phyloP scores from a whole-genome alignment of 2,113 vertebrate species.

The Myanophis thanlyinensis region DNA sequence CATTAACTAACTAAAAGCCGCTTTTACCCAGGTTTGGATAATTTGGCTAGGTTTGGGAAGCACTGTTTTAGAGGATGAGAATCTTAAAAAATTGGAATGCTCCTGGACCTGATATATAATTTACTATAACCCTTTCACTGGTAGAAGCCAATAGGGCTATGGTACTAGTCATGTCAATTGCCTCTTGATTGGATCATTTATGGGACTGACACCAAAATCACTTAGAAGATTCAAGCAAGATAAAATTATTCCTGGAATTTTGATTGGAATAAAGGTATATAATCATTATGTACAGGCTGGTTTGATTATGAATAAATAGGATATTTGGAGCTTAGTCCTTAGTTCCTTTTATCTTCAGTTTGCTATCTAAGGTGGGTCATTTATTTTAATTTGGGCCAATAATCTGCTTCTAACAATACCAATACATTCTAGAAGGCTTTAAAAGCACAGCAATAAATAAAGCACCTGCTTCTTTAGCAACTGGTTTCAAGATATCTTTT shows the following conservation, averaged over 20 bases:
- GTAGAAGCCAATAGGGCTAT: background rate
- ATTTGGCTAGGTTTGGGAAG: background rate
- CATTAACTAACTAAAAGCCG: background rate
- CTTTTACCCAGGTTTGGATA: background rate
- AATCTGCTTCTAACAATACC: background rate
- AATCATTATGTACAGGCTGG: background rate
- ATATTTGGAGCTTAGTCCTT: background rate
- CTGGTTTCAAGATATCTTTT: background rate
- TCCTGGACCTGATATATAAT: background rate
- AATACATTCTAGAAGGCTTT: background rate
- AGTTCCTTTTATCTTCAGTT: background rate
- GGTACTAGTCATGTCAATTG: background rate
- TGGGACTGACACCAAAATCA: background rate
- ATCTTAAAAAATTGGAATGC: background rate
- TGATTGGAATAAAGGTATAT: background rate
- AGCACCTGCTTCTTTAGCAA: background rate
- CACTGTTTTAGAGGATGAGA: background rate
- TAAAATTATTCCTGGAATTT: background rate
- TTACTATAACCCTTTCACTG: background rate
- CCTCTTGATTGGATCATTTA: background rate
- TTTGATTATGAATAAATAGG: background rate
- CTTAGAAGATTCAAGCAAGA: background rate
- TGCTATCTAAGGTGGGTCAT: background rate
- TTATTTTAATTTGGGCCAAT: background rate
- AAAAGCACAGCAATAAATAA: background rate